Evolutionary conservation across 2,888 invertebrate genomes (phyloP).

Genomic region (Oligia strigilis): DNA sequence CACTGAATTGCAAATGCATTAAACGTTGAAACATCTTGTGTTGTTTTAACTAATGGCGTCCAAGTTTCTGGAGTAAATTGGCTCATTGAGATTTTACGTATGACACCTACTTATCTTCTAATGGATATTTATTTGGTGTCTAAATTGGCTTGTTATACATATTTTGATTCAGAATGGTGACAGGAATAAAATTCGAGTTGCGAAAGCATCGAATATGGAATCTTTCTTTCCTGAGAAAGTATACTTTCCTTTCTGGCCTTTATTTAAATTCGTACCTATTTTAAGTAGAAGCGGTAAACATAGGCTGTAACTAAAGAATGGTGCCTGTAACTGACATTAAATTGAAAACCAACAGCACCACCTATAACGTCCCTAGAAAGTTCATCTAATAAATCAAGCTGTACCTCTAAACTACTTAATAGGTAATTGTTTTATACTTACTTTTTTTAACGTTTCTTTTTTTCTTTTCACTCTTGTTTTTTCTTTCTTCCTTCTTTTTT

Average conservation of each 20-base stretch:
- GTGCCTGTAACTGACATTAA: neutral
- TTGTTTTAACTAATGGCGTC: conserved; percentile 53
- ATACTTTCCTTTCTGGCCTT: neutral
- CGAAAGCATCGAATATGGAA: too few relatives aligned
- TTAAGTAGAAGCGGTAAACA: neutral
- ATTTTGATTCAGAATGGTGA: neutral
- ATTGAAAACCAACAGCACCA: neutral
- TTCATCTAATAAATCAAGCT: neutral
- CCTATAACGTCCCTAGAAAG: too few relatives aligned
- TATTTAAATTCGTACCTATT: neutral
- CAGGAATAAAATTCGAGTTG: neutral
- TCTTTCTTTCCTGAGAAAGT: neutral
- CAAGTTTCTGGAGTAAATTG: conserved; percentile 34
- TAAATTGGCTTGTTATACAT: neutral
- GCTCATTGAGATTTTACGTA: conserved; percentile 20
- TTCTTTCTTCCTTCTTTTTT: too few relatives aligned
- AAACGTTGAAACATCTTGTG: conserved; percentile 44
- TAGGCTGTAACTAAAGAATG: neutral
- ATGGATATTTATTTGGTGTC: neutral
- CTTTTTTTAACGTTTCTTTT: too few relatives aligned
- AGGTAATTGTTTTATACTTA: too few relatives aligned
- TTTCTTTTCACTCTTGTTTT: too few relatives aligned
- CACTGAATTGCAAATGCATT: conserved; percentile 52
- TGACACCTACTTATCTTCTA: neutral
- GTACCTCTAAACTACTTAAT: too few relatives aligned